These are phyloP conservation scores for Hyphantria cunea DNA, from an alignment of 1,140 invertebrate genomes.

Conservation along the genomic window DNA sequence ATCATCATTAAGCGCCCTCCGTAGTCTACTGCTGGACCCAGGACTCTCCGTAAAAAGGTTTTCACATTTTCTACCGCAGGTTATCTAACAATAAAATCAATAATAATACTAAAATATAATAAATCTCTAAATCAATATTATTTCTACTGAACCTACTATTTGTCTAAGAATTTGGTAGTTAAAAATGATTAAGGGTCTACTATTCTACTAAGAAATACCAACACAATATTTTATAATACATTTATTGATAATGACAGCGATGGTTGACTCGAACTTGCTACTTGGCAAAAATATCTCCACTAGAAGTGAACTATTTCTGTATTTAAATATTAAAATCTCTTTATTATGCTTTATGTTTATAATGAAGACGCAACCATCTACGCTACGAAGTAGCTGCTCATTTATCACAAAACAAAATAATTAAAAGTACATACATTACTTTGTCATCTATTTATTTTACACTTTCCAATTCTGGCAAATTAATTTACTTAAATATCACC, in stretches of 20 bases:
- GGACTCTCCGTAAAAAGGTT: too few relatives aligned
- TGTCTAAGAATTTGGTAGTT: too few relatives aligned
- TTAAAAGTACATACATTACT: slow-evolving; percentile 60
- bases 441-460: slow-evolving; percentile 71
- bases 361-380: slow-evolving; percentile 72
- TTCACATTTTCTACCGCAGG: too few relatives aligned
- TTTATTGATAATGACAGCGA: slow-evolving; percentile 81
- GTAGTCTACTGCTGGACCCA: too few relatives aligned
- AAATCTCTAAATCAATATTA: too few relatives aligned
- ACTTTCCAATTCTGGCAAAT: slow-evolving; percentile 66
- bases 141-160: too few relatives aligned
- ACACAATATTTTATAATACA: slow-evolving; percentile 73
- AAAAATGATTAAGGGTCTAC: too few relatives aligned
- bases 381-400: slow-evolving; percentile 35
- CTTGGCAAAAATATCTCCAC: slow-evolving; percentile 79
- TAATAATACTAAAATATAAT: slow-evolving; percentile 1
- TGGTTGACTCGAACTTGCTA: slow-evolving; percentile 79
- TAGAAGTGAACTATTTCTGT: slow-evolving; percentile 76
- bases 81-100: too few relatives aligned
- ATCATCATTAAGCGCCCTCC: too few relatives aligned
- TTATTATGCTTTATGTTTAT: slow-evolving; percentile 67
- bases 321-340: slow-evolving; percentile 79
- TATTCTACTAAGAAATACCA: slow-evolving; percentile 44
- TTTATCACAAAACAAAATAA: slow-evolving; percentile 34
- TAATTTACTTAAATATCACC: slow-evolving; percentile 44